Conservation (phyloP, 2,113 vertebrate genomes). For the Nymphicus hollandicus region DNA sequence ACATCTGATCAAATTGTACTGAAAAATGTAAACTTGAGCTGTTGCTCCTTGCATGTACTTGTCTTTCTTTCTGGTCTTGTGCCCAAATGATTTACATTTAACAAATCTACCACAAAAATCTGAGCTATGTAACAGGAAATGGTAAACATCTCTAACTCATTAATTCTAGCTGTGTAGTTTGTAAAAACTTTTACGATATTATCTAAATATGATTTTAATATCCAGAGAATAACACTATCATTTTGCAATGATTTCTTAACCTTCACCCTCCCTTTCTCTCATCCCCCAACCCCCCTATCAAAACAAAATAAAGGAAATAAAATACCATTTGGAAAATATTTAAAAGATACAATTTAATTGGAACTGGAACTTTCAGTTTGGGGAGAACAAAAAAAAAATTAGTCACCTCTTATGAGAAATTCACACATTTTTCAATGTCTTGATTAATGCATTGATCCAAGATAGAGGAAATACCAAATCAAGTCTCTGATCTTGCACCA, state of each 20-base stretch:
- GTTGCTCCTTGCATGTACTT: neutral
- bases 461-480: neutral
- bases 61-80: neutral
- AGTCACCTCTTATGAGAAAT: neutral
- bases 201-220: neutral
- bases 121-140: neutral
- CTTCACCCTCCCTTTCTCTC: neutral
- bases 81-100: neutral
- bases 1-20: neutral
- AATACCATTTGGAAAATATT: neutral
- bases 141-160: neutral
- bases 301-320: neutral
- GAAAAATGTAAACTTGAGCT: rapidly evolving
- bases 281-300: neutral
- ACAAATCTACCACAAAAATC: neutral
- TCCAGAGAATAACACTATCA: neutral
- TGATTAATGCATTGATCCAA: neutral
- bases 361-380: neutral
- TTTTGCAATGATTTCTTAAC: neutral
- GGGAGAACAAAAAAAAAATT: neutral
- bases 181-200: neutral
- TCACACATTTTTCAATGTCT: neutral
- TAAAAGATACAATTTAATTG: neutral
- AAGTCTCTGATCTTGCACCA: neutral
- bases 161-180: neutral